Percentiles rank a stretch among this genome's conserved stretches.
These are phyloP conservation scores for Alosa sapidissima DNA, from an alignment of 2,797 vertebrate genomes.

Conservation along the genomic window DNA sequence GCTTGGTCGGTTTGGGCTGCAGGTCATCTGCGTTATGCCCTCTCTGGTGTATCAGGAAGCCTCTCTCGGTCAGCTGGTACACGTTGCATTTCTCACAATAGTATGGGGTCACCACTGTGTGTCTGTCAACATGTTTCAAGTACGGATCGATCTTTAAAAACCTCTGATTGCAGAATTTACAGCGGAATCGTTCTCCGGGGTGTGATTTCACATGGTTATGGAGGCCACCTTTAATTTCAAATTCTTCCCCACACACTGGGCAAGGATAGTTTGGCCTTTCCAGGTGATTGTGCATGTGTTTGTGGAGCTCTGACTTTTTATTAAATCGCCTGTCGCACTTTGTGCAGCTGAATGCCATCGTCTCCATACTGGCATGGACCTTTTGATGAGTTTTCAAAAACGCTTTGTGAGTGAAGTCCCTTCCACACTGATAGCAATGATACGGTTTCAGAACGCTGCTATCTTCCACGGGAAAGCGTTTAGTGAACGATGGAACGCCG, in stretches of 20 bases:
- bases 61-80: conserved; percentile 60
- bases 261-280: conserved; percentile 53
- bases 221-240: conserved; percentile 33
- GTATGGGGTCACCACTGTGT: conserved; percentile 58
- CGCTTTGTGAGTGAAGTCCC: conserved; percentile 16
- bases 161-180: conserved; percentile 52
- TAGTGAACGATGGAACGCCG: neutral
- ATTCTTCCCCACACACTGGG: conserved; percentile 51
- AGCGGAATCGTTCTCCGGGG: conserved; percentile 51
- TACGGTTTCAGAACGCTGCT: neutral
- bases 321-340: conserved; percentile 52
- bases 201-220: conserved; percentile 58
- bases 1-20: neutral
- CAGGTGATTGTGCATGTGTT: conserved; percentile 57
- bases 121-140: conserved; percentile 60
- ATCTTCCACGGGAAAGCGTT: neutral
- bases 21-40: neutral
- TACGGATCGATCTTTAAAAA: conserved; percentile 52
- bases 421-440: conserved; percentile 34
- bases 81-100: conserved; percentile 61
- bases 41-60: conserved; percentile 52
- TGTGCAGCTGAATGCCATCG: conserved; percentile 49
- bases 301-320: conserved; percentile 51
- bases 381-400: conserved; percentile 44
- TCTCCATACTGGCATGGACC: conserved; percentile 36